Evolutionary conservation across 1,140 invertebrate species (phyloP).

Genomic region (Onthophagus taurus): DNA sequence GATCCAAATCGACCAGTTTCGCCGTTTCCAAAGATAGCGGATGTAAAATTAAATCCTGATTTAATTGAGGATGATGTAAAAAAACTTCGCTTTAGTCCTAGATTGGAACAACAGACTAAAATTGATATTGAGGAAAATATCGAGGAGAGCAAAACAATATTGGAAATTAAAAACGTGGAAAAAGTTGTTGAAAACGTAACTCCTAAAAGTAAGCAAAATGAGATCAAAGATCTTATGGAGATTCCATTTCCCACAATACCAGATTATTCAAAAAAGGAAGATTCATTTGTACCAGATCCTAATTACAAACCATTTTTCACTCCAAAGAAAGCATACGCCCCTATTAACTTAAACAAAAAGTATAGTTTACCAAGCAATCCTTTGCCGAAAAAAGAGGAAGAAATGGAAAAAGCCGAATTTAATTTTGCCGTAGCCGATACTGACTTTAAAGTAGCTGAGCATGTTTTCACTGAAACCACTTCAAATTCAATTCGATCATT

Average conservation of each 20-base stretch:
- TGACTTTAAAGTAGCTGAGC: constrained; percentile 22
- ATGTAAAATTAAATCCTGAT: not conserved
- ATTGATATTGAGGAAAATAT: too few species aligned
- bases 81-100: too few species aligned
- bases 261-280: too few species aligned
- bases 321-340: constrained; percentile 18
- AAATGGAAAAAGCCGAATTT: constrained; percentile 27
- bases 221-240: too few species aligned
- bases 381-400: not conserved
- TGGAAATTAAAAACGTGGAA: too few species aligned
- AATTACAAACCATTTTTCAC: constrained; percentile 20
- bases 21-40: constrained; percentile 5
- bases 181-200: too few species aligned
- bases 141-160: too few species aligned
- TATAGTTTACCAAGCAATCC: constrained; percentile 18
- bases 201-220: too few species aligned
- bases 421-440: constrained; percentile 20
- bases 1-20: constrained; percentile 16
- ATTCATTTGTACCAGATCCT: too few species aligned
- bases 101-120: too few species aligned
- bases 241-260: too few species aligned
- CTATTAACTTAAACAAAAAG: constrained; percentile 20
- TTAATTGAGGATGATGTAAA: not conserved
- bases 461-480: constrained; percentile 14
- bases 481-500: constrained; percentile 20